These are phyloP conservation scores for Psylliodes chrysocephalus DNA, from an alignment of 2,888 invertebrate species.

Conservation along the genomic window DNA sequence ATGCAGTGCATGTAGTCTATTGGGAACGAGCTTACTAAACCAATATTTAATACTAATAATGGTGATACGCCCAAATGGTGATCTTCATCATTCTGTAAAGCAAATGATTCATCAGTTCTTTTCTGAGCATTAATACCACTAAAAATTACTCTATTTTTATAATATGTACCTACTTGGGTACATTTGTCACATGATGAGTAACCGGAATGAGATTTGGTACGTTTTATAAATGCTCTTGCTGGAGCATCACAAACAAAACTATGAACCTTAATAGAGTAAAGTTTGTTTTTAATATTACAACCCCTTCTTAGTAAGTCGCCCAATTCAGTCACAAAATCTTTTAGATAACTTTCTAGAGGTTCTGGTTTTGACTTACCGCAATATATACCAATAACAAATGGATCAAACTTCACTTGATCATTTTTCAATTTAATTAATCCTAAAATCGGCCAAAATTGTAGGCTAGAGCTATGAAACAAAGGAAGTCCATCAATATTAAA, in stretches of 20 bases:
- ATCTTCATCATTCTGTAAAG: slow-evolving; percentile 21
- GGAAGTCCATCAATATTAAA: slow-evolving; percentile 38
- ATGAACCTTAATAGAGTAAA: slow-evolving; percentile 10
- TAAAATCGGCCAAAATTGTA: slow-evolving; percentile 38
- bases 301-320: too few species aligned
- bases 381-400: slow-evolving; percentile 30
- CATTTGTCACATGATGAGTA: slow-evolving; percentile 27
- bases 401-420: slow-evolving; percentile 5
- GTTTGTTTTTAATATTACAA: too few species aligned
- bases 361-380: slow-evolving; percentile 31
- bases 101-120: slow-evolving; percentile 28
- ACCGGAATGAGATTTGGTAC: slow-evolving; percentile 37
- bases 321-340: slow-evolving; percentile 33
- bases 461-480: slow-evolving; percentile 30
- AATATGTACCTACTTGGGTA: not conserved
- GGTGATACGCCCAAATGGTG: slow-evolving; percentile 29
- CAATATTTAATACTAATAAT: slow-evolving; percentile 26
- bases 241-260: too few species aligned
- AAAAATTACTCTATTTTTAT: slow-evolving; percentile 5
- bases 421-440: slow-evolving; percentile 28
- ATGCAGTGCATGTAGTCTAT: too few species aligned
- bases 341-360: slow-evolving; percentile 22
- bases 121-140: too few species aligned
- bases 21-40: slow-evolving; percentile 28
- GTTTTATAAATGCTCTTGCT: slow-evolving; percentile 39